These are phyloP conservation scores for Bombus difficillimus DNA, from an alignment of 1,140 invertebrate genomes.

Conservation along the genomic window DNA sequence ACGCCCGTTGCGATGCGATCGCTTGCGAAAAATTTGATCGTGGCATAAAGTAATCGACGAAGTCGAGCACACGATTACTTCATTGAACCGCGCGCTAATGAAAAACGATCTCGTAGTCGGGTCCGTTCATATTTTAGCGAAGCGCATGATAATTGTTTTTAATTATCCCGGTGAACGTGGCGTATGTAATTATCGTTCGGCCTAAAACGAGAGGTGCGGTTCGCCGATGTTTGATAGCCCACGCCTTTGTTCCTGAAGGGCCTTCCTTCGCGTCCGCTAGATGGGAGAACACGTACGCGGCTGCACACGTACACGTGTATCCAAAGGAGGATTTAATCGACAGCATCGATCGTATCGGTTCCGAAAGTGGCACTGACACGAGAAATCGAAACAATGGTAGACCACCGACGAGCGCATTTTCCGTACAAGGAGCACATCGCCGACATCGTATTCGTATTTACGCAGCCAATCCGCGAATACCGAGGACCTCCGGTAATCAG, in stretches of 20 bases:
- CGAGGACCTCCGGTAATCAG: constrained; percentile 43
- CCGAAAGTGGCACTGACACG: constrained; percentile 62
- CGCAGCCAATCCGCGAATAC: constrained; percentile 19
- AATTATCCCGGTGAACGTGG: constrained; percentile 71
- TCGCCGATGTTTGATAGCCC: constrained; percentile 40
- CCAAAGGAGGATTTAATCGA: constrained; percentile 65
- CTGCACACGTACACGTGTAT: not conserved
- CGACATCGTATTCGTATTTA: constrained; percentile 10
- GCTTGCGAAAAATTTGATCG: too few relatives aligned
- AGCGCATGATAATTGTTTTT: constrained; percentile 72
- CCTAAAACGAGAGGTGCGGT: constrained; percentile 55
- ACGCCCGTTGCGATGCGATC: too few relatives aligned
- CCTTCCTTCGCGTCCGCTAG: not conserved
- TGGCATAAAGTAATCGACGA: not conserved
- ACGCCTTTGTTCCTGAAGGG: constrained; percentile 51
- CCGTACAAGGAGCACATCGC: constrained; percentile 55
- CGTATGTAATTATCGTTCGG: constrained; percentile 66
- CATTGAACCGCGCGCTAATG: not conserved
- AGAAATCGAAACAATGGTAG: constrained; percentile 67
- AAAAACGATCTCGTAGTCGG: constrained; percentile 17
- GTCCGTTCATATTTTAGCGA: constrained; percentile 51
- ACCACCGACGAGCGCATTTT: constrained; percentile 64
- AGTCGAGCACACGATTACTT: not conserved
- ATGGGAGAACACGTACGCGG: not conserved
- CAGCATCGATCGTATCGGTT: constrained; percentile 57